Conservation (phyloP, 2,113 vertebrate genomes). For the Peromyscus polionotus region DNA sequence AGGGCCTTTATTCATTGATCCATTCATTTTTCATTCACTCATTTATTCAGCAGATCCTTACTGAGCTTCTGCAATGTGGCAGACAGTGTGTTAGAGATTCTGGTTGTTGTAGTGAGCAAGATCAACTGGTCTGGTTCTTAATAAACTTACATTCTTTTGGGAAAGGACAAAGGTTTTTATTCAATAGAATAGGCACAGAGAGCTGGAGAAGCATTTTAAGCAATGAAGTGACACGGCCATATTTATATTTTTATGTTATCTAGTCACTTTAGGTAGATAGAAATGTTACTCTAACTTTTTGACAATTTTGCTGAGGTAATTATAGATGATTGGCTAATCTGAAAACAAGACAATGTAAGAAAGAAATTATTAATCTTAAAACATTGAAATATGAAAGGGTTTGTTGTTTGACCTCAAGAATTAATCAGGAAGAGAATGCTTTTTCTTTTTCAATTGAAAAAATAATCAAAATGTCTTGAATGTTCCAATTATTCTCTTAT, state of each 20-base stretch:
- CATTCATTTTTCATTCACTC: background rate
- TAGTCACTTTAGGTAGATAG: background rate
- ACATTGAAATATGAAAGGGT: slow-evolving; percentile 41
- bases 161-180: background rate
- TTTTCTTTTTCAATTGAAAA: slow-evolving; percentile 2
- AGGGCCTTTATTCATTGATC: slow-evolving; percentile 14
- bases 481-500: slow-evolving; percentile 62
- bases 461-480: slow-evolving; percentile 43
- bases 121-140: background rate
- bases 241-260: slow-evolving; percentile 42
- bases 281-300: background rate
- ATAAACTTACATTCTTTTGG: background rate
- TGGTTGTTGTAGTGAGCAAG: background rate
- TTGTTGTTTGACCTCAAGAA: slow-evolving; percentile 57
- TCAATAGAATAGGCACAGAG: background rate
- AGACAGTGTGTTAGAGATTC: slow-evolving; percentile 18
- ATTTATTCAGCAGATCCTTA: slow-evolving; percentile 30
- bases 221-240: background rate
- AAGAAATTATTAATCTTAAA: slow-evolving; percentile 45
- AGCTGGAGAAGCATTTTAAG: slow-evolving; percentile 8
- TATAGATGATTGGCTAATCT: slow-evolving; percentile 49
- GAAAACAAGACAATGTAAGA: slow-evolving; percentile 20
- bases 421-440: slow-evolving; percentile 16
- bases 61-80: background rate
- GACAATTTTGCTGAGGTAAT: background rate